Conservation (phyloP, 2,113 vertebrate species). For the Coptodon rendalli region DNA sequence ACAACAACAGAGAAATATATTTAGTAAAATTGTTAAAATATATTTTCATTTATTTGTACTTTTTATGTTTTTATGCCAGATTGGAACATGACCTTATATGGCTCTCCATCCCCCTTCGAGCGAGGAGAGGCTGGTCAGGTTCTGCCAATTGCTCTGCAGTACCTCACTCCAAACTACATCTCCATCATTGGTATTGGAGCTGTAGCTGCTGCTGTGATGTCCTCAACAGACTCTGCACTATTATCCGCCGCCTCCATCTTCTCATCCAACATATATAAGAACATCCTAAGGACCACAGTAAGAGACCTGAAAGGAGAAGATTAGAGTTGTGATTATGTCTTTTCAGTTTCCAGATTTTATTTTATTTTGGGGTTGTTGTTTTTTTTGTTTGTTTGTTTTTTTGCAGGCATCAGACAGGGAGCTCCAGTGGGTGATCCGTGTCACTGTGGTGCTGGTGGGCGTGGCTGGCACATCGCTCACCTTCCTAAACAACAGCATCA, state of each 20-base stretch:
- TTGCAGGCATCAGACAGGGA: slow-evolving; percentile 70
- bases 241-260: slow-evolving; percentile 57
- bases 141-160: slow-evolving; percentile 32
- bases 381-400: no score
- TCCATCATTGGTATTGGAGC: slow-evolving; percentile 42
- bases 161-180: slow-evolving; percentile 41
- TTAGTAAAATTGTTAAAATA: neutral
- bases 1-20: neutral
- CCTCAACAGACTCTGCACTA: slow-evolving; percentile 61
- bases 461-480: slow-evolving; percentile 57
- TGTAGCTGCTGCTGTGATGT: slow-evolving; percentile 60
- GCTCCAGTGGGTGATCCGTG: slow-evolving; percentile 71
- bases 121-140: slow-evolving; percentile 24
- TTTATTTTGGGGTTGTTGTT: fast-evolving
- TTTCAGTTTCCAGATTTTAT: neutral
- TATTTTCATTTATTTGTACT: neutral
- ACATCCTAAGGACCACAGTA: slow-evolving; percentile 32
- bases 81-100: slow-evolving; percentile 45
- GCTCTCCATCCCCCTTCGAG: slow-evolving; percentile 21
- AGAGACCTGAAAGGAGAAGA: neutral
- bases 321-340: neutral
- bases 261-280: slow-evolving; percentile 46
- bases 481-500: slow-evolving; percentile 62
- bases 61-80: slow-evolving; percentile 4
- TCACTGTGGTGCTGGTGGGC: slow-evolving; percentile 66